Evolutionary conservation across 2,797 vertebrate species (phyloP), one percentile per base, ranked within the genome.

Genomic region (Antennarius maculatus): DNA sequence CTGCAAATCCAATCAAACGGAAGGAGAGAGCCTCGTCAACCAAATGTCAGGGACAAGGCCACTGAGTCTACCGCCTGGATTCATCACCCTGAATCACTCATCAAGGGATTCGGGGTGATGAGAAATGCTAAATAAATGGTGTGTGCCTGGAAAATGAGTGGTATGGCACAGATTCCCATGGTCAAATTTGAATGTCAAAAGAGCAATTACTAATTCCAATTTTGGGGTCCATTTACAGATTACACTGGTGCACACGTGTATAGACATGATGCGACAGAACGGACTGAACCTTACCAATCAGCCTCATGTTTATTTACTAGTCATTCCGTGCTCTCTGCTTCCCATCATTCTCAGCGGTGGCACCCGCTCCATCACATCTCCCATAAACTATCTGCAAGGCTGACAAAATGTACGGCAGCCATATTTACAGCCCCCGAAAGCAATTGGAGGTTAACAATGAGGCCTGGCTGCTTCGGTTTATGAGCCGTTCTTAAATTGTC

Each of bases 381-480:
- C 77, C 76, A 86, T 93, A 93, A 93, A 93, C 74, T 43, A 89
- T 56, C 57, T 9, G 79, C 86, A 88, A 92, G 92, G 92, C 90
- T 84, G 5, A 43, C 80, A 66, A 58, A 23, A 69, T 72, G 74
- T 60, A 68, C 68, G 74, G 75, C 67, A 31, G 69, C 71, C 78
- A 81, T 91, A 92, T 93, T 94, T 93, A 93, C 83, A 79, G 86
- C 23, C 85, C 82, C 69, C 9, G 81, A 70, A 87, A 87, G 85
- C 89, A 81, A 91, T 89, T 88, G 87, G 74, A 84, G 90, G 91
- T 92, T 90, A 92, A 92, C 88, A 92, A 88, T 84, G 87, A 89
- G 82, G 80, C 79, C 74, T 52, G 72, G 83, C 81, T 80, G 72
- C 82, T 72, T 55, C 51, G 58, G 72, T 92, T 92, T 89, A 92